Percentiles rank a stretch among this genome's conserved stretches.
Evolutionary conservation across 1,140 invertebrate genomes (phyloP).

Genomic region (Neotoxoptera formosana): DNA sequence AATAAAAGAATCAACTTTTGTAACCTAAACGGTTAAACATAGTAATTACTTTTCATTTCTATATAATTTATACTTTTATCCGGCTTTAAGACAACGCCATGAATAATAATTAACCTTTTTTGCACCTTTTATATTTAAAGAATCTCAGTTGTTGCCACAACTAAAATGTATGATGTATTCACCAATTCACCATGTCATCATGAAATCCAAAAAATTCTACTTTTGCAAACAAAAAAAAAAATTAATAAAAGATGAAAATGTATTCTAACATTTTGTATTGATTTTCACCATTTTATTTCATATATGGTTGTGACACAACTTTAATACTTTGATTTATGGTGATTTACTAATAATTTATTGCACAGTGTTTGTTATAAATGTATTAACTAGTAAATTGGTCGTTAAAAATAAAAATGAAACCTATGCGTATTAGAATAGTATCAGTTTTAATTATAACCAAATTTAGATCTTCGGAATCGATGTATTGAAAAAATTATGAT

Average conservation of each 20-base stretch:
- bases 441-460: too few relatives aligned
- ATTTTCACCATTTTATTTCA: background rate
- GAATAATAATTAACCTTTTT: conserved; percentile 15
- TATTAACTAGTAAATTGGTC: background rate
- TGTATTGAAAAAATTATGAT: too few relatives aligned
- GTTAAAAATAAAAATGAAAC: too few relatives aligned
- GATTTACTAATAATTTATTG: background rate
- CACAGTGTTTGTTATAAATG: background rate
- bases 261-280: background rate
- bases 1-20: background rate
- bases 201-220: background rate
- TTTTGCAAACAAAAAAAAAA: background rate
- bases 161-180: background rate
- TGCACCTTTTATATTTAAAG: background rate
- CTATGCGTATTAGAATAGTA: too few relatives aligned
- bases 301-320: background rate
- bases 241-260: background rate
- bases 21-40: background rate
- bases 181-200: background rate
- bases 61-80: background rate
- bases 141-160: background rate
- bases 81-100: background rate
- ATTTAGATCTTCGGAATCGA: too few relatives aligned
- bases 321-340: background rate
- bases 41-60: background rate